Evolutionary conservation across 2,888 invertebrate species (phyloP).

Genomic region (Escarpia spicata): DNA sequence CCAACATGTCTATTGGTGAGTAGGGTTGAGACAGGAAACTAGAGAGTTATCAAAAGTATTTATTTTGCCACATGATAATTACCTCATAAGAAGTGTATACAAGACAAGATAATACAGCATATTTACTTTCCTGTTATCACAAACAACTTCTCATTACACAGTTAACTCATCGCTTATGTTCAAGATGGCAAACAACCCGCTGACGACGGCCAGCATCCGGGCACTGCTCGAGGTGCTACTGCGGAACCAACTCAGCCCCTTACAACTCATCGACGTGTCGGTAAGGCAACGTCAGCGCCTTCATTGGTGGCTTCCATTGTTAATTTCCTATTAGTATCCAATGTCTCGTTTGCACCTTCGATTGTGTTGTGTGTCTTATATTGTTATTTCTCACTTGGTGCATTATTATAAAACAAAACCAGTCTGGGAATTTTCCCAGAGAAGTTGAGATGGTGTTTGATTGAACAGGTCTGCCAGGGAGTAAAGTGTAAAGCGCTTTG

Average conservation of each 20-base stretch:
- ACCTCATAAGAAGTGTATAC: background rate
- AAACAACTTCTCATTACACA: background rate
- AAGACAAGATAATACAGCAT: background rate
- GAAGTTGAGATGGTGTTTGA: no score
- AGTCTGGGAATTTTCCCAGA: no score
- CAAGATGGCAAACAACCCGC: conserved; percentile 34
- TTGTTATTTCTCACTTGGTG: no score
- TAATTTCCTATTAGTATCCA: background rate
- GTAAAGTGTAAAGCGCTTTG: no score
- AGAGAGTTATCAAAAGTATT: background rate
- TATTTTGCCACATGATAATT: background rate
- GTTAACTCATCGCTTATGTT: background rate
- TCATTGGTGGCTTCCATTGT: background rate
- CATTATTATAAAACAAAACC: no score
- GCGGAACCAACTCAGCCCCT: conserved; percentile 17
- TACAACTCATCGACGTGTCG: conserved; percentile 27
- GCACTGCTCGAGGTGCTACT: conserved; percentile 26
- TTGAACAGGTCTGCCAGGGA: no score
- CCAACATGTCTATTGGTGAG: background rate
- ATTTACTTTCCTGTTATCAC: background rate
- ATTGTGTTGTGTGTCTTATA: background rate
- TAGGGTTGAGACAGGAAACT: no score
- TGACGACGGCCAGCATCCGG: conserved; percentile 32
- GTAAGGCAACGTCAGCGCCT: conserved; percentile 18
- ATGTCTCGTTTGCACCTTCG: background rate